Conservation (phyloP, 2,113 vertebrate genomes). For the Chaenogobius annularis region DNA sequence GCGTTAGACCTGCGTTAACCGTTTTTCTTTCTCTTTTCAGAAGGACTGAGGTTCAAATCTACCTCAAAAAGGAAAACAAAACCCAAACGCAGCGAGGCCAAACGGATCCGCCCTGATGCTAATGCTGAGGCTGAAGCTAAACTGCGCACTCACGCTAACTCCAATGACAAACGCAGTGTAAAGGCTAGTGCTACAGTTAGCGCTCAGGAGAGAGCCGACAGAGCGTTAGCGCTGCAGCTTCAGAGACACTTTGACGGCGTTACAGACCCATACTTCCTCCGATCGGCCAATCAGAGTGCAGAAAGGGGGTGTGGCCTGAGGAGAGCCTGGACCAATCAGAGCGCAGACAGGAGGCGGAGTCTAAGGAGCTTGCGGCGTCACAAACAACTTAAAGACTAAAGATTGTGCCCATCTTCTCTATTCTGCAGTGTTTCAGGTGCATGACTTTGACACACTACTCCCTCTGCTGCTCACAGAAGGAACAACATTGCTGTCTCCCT, state of each 20-base stretch:
- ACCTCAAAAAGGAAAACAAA: constrained; percentile 88
- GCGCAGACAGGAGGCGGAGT: constrained; percentile 48
- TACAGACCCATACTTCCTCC: constrained; percentile 84
- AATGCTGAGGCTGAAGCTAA: background rate
- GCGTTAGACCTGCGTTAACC: background rate
- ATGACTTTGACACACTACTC: too few species aligned
- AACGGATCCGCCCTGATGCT: constrained; percentile 59
- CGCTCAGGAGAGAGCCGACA: constrained; percentile 80
- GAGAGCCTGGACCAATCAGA: constrained; percentile 74
- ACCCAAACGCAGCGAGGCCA: constrained; percentile 86
- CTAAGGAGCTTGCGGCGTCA: constrained; percentile 72
- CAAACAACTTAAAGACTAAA: constrained; percentile 31
- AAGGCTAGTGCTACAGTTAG: background rate
- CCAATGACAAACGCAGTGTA: background rate
- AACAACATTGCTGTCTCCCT: too few species aligned
- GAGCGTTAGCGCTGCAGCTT: constrained; percentile 83
- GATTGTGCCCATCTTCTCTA: background rate
- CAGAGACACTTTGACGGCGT: constrained; percentile 85
- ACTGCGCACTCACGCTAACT: background rate
- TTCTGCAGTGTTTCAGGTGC: too few species aligned
- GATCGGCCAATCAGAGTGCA: constrained; percentile 80
- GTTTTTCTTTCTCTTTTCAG: background rate
- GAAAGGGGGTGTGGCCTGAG: constrained; percentile 18
- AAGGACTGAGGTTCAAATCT: constrained; percentile 40
- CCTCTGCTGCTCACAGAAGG: too few species aligned